Evolutionary conservation across 92 coral and sea anemone species (phyloP).

Genomic region (Actinernus sp.): DNA sequence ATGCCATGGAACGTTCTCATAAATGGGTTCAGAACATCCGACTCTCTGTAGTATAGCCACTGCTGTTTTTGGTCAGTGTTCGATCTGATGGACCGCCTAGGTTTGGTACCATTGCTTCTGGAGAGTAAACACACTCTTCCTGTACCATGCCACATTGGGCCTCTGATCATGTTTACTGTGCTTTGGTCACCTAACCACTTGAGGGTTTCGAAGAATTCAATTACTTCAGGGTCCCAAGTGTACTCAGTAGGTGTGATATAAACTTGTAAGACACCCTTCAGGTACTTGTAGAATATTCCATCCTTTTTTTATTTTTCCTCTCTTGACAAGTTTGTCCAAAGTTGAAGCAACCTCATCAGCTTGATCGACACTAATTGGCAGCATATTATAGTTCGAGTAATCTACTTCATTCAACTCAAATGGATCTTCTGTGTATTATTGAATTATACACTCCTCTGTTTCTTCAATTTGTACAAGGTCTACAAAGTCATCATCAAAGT

Average conservation of each 20-base stretch:
- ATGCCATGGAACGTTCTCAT: slow-evolving; percentile 23
- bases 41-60: slow-evolving; percentile 60
- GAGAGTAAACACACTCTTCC: slow-evolving; percentile 28
- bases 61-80: slow-evolving; percentile 35
- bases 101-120: slow-evolving; percentile 22
- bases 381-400: slow-evolving; percentile 37
- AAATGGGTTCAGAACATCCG: slow-evolving; percentile 46
- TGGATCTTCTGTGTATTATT: slow-evolving; percentile 19
- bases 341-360: slow-evolving; percentile 38
- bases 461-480: slow-evolving; percentile 16
- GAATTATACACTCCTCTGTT: slow-evolving; percentile 15
- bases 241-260: slow-evolving; percentile 45
- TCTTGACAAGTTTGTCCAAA: slow-evolving; percentile 35
- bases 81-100: slow-evolving; percentile 56
- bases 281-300: slow-evolving; percentile 48
- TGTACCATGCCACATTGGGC: no score
- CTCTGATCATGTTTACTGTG: no score
- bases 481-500: slow-evolving; percentile 11
- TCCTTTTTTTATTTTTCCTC: slow-evolving; percentile 52
- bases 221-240: slow-evolving; percentile 48
- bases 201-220: slow-evolving; percentile 42
- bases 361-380: slow-evolving; percentile 45
- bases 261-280: slow-evolving; percentile 48
- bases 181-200: slow-evolving; percentile 59
- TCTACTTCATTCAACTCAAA: slow-evolving; percentile 19